Conservation (phyloP, 2,888 invertebrate genomes). For the Saturnia pavonia region DNA sequence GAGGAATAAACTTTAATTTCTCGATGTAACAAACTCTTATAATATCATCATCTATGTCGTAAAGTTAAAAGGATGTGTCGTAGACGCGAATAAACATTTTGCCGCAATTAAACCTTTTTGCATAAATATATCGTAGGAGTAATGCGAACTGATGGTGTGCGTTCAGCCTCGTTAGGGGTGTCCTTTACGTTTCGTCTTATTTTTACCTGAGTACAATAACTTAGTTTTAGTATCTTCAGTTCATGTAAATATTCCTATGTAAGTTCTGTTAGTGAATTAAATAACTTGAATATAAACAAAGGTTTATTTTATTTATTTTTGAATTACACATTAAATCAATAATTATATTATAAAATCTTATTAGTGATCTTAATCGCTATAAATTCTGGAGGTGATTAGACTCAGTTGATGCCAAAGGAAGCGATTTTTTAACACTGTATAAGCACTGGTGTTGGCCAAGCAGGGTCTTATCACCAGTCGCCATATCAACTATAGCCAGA, state of each 20-base stretch:
- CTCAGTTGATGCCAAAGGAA: too few species aligned
- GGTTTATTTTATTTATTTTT: slow-evolving; percentile 42
- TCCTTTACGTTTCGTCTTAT: slow-evolving; percentile 36
- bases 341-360: not conserved
- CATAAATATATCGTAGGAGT: not conserved
- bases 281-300: slow-evolving; percentile 62
- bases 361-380: not conserved
- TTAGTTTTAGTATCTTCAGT: slow-evolving; percentile 51
- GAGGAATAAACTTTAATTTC: too few species aligned
- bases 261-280: slow-evolving; percentile 68
- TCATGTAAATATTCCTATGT: slow-evolving; percentile 66
- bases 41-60: not conserved
- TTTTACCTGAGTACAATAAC: slow-evolving; percentile 68
- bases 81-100: not conserved
- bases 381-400: too few species aligned
- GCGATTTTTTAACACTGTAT: too few species aligned
- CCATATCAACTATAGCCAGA: not conserved
- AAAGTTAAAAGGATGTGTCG: not conserved
- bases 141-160: not conserved
- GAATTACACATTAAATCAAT: not conserved
- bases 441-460: too few species aligned
- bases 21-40: not conserved
- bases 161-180: slow-evolving; percentile 9
- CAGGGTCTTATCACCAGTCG: not conserved
- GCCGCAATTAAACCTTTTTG: too few species aligned